Conservation (phyloP, 2,797 vertebrate species). For the Scarus forsteni region DNA sequence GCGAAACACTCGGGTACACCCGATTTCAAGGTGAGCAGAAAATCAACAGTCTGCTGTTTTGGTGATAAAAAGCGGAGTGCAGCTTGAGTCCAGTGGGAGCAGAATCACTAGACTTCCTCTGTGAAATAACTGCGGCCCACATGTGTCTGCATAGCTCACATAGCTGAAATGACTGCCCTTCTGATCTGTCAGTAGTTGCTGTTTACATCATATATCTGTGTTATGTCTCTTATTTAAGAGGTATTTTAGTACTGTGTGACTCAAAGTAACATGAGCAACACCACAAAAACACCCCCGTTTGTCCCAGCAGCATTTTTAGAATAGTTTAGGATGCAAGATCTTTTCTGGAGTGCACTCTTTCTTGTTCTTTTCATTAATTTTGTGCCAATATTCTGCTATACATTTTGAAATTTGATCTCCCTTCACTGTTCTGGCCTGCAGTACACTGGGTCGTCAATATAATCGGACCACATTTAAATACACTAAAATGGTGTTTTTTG, state of each 20-base stretch:
- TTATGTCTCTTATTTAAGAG: conserved; percentile 19
- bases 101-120: conserved; percentile 46
- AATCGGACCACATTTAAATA: too few relatives aligned
- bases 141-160: conserved; percentile 63
- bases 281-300: conserved; percentile 6
- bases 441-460: too few relatives aligned
- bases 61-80: conserved; percentile 7
- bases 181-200: conserved; percentile 45
- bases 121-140: conserved; percentile 47
- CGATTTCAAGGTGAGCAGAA: conserved; percentile 95
- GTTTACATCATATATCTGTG: conserved; percentile 29
- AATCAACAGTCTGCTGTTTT: background rate
- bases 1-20: conserved; percentile 97
- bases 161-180: conserved; percentile 56
- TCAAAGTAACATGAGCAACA: conserved; percentile 33
- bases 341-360: background rate
- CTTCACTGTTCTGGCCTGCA: too few relatives aligned
- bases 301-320: conserved; percentile 7
- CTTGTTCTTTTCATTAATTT: too few relatives aligned
- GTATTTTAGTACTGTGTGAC: conserved; percentile 23
- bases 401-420: too few relatives aligned
- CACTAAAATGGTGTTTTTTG: too few relatives aligned
- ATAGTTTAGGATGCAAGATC: background rate
- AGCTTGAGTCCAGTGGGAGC: conserved; percentile 11
- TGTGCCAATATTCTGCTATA: too few relatives aligned